phyloP scores from a whole-genome alignment of 2,888 invertebrate genomes.

The Pristionchus japonicus region DNA sequence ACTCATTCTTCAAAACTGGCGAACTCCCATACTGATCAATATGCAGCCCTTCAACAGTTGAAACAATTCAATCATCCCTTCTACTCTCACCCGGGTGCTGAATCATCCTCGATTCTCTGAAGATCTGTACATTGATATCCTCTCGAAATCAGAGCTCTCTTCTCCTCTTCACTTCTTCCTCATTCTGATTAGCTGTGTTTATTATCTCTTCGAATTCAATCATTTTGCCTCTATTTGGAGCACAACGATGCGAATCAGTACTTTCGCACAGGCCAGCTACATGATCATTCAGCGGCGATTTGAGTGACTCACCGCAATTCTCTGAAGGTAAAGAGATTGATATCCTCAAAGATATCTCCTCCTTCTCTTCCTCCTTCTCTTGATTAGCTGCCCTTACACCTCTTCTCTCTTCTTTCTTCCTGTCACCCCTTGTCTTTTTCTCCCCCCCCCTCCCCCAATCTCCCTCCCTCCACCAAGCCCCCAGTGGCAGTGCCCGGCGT shows the following conservation, averaged over 20 bases:
- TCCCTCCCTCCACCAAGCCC: neutral
- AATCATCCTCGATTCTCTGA: neutral
- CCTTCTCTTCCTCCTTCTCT: neutral
- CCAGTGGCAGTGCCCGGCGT: neutral
- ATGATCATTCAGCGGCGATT: too few relatives aligned
- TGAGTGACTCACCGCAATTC: too few relatives aligned
- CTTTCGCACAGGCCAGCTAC: too few relatives aligned
- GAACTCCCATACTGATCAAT: neutral
- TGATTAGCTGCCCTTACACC: constrained; percentile 28
- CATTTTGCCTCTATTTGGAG: too few relatives aligned
- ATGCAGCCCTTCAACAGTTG: neutral
- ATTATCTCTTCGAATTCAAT: too few relatives aligned
- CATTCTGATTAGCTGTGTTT: too few relatives aligned
- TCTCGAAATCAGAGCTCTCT: neutral
- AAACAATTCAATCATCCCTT: neutral
- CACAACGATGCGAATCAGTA: too few relatives aligned
- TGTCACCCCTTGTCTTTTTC: neutral
- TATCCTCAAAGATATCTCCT: neutral
- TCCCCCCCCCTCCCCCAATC: neutral
- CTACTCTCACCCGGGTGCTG: neutral
- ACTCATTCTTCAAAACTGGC: neutral
- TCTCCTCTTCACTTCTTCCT: too few relatives aligned
- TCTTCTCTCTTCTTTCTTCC: neutral
- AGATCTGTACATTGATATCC: too few relatives aligned
- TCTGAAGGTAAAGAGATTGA: constrained; percentile 9